A percentile compares a stretch with the other conserved stretches of the same genome.
Conservation (phyloP, 2,797 vertebrate genomes). For the Nannoperca obscura region DNA sequence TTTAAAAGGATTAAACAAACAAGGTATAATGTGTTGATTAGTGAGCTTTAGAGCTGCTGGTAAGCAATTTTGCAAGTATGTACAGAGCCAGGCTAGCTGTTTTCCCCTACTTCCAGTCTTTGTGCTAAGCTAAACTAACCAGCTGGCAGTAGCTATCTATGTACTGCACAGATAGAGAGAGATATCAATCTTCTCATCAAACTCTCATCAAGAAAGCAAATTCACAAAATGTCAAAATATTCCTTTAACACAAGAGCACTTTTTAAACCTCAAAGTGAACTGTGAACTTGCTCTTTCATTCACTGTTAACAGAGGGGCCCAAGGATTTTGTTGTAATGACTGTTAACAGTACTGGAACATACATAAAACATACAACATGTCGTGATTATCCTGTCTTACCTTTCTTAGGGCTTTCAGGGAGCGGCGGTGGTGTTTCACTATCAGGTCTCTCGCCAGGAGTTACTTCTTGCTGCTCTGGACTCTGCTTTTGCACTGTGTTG, state of each 20-base stretch:
- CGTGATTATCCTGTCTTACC: conserved; percentile 53
- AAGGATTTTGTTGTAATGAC: background rate
- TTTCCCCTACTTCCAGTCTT: background rate
- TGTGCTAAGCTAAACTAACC: conserved; percentile 6
- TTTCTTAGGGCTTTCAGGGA: conserved; percentile 65
- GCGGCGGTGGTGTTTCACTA: conserved; percentile 23
- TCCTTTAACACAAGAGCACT: background rate
- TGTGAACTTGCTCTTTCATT: background rate
- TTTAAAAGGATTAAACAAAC: background rate
- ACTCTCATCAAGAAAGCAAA: background rate
- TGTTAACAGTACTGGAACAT: background rate
- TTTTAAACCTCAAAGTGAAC: conserved; percentile 13
- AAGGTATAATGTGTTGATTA: background rate
- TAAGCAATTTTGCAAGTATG: background rate
- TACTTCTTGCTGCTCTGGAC: conserved; percentile 55
- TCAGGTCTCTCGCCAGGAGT: conserved; percentile 43
- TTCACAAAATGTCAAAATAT: background rate
- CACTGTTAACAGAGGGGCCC: background rate
- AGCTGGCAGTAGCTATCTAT: background rate
- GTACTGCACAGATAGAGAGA: background rate
- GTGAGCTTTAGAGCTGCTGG: background rate
- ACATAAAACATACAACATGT: background rate
- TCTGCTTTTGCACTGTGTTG: conserved; percentile 44
- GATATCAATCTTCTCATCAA: background rate
- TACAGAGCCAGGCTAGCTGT: background rate